A percentile compares a stretch with the other conserved stretches of the same genome.
phyloP scores from a whole-genome alignment of 2,797 vertebrate genomes.

The Muscicapa comitata region DNA sequence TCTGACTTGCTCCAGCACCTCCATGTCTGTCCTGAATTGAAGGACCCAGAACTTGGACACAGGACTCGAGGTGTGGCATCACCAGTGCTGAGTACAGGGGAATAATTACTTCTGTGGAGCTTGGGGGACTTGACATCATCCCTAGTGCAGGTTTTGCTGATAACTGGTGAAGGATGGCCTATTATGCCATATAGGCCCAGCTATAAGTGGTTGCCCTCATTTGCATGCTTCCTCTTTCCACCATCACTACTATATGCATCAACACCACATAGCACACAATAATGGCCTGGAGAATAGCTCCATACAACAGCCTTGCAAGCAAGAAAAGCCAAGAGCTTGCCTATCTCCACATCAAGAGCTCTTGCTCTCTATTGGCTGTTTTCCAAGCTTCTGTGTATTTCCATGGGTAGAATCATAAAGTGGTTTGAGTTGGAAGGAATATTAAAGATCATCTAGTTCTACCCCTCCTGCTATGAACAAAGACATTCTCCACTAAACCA shows the following conservation, averaged over 20 bases:
- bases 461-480: not conserved
- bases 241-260: rapidly evolving
- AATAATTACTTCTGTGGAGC: not conserved
- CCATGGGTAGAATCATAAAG: not conserved
- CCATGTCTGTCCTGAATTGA: not conserved
- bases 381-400: not conserved
- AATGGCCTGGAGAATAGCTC: too few relatives aligned
- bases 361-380: not conserved
- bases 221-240: rapidly evolving
- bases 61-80: rapidly evolving
- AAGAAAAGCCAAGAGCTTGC: too few relatives aligned
- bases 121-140: too few relatives aligned
- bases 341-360: not conserved
- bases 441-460: not conserved
- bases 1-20: too few relatives aligned
- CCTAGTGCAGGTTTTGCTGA: not conserved
- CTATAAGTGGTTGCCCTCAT: rapidly evolving
- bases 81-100: not conserved
- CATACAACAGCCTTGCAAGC: rapidly evolving
- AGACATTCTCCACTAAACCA: not conserved
- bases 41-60: too few relatives aligned
- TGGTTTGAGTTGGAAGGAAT: not conserved
- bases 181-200: too few relatives aligned
- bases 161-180: not conserved
- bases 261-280: rapidly evolving